These are phyloP conservation scores for Cyclophora albipunctata DNA, from an alignment of 2,888 invertebrate genomes.

Conservation along the genomic window DNA sequence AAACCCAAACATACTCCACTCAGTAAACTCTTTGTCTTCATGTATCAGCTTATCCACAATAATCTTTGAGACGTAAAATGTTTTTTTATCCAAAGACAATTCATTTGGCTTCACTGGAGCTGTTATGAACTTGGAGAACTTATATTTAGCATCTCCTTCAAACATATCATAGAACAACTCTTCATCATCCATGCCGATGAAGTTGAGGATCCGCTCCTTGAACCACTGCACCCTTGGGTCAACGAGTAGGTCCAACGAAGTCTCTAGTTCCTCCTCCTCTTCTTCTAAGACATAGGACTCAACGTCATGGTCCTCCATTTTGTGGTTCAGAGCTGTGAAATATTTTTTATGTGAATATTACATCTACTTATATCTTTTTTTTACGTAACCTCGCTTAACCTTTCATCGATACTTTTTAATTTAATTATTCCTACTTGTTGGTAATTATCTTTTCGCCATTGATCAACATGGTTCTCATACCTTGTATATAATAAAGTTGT, in stretches of 20 bases:
- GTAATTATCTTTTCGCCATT: too few species aligned
- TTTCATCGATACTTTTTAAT: too few species aligned
- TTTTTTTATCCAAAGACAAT: slow-evolving; percentile 66
- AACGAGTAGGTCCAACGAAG: slow-evolving; percentile 29
- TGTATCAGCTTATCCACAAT: slow-evolving; percentile 80
- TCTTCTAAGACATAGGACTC: too few species aligned
- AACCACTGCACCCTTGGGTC: slow-evolving; percentile 83
- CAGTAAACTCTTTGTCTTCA: slow-evolving; percentile 84
- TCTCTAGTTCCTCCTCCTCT: slow-evolving; percentile 12
- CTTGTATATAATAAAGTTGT: too few species aligned
- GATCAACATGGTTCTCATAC: too few species aligned
- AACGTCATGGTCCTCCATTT: too few species aligned
- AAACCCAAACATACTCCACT: slow-evolving; percentile 78
- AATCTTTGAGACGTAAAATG: slow-evolving; percentile 81
- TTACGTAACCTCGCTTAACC: too few species aligned
- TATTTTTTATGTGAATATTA: too few species aligned
- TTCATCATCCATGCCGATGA: slow-evolving; percentile 73
- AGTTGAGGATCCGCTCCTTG: slow-evolving; percentile 76
- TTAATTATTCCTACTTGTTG: too few species aligned
- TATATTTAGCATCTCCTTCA: slow-evolving; percentile 69
- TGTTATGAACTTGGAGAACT: slow-evolving; percentile 36
- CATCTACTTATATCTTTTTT: too few species aligned
- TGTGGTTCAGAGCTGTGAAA: too few species aligned
- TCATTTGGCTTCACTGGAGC: slow-evolving; percentile 44
- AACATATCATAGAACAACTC: slow-evolving; percentile 77